These are phyloP conservation scores for Etia nguti DNA, from an alignment of 2,113 vertebrate genomes.

Conservation along the genomic window DNA sequence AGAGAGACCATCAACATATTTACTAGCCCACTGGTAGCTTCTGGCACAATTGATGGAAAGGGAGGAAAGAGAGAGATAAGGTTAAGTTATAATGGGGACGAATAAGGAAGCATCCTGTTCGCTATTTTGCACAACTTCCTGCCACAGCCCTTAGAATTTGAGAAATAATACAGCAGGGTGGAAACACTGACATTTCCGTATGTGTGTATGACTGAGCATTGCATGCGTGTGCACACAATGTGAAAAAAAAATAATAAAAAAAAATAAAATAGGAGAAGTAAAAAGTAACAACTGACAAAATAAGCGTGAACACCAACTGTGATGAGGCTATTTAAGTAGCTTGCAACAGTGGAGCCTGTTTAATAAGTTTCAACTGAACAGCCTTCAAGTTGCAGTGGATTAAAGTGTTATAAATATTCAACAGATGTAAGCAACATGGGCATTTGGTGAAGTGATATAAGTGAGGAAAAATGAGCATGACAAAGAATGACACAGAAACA, in stretches of 20 bases:
- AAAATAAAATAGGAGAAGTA: neutral
- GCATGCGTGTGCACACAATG: neutral
- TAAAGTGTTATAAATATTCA: neutral
- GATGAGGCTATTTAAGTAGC: neutral
- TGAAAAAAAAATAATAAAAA: neutral
- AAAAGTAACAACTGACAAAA: neutral
- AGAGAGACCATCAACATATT: constrained; percentile 9
- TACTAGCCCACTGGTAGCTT: constrained; percentile 19
- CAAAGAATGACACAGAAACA: neutral
- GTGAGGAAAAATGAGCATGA: neutral
- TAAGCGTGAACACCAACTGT: neutral
- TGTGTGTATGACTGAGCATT: neutral
- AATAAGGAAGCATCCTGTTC: constrained; percentile 54
- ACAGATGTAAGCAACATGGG: neutral
- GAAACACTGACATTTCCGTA: neutral
- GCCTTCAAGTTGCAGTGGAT: neutral
- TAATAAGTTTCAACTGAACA: neutral
- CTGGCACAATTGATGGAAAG: constrained; percentile 51
- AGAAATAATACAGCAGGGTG: constrained; percentile 34
- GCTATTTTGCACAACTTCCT: constrained; percentile 64
- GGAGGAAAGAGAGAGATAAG: constrained; percentile 29
- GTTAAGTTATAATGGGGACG: constrained; percentile 17
- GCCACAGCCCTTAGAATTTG: constrained; percentile 32
- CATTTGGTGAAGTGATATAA: neutral
- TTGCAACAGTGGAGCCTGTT: neutral